Evolutionary conservation across 1,140 invertebrate genomes (phyloP), one percentile per base, ranked within the genome.

Genomic region (Drosophila fuyamai): DNA sequence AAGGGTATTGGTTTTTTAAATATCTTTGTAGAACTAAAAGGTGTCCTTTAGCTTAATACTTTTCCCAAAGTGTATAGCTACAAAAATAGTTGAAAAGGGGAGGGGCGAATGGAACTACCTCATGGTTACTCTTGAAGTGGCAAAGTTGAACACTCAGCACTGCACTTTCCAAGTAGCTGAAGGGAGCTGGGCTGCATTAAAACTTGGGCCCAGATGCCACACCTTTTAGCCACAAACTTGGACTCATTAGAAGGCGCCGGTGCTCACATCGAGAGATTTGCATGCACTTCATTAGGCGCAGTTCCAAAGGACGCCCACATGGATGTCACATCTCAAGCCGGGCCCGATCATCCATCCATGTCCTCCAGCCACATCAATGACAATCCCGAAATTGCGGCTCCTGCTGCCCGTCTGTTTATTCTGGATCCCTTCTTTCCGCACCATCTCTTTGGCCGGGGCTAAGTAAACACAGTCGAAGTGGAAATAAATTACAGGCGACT

Each of bases 401-500:
- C 76, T 47, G 54, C 50, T 54, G 61, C 44, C 40, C 48, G 61
- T 41, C 40, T 81, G 80, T 83, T 79, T 76, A 78, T 41, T 58
- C 53, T 10, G 36, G 7, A 18, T 5, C 59, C 68, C 36, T 35
- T 16, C 38, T 16, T 7, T 7, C 14, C 29, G 29, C 9, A 6
- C 23, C 36, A 44, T 61, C 57, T 51, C 57, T 67, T 41, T 59
- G 59, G 12, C 40, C 27, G 27, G 60, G 67, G 62, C 54, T 60
- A 85, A 85, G 63, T 70, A 81, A 84, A 84, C 81, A 84, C 73
- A 47, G 48, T 14, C 55, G 62, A 35, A 73, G 57, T 61, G 76
- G 53, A 88, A 88, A 88, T 88, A 88, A 88, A 88, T 88, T 88
- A 89, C 84, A 88, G 79, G 67, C 76, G 67, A 89, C 84, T 89